Base-by-base conservation (phyloP, 1,140 invertebrate genomes). In the Lordiphosa collinella region DNA sequence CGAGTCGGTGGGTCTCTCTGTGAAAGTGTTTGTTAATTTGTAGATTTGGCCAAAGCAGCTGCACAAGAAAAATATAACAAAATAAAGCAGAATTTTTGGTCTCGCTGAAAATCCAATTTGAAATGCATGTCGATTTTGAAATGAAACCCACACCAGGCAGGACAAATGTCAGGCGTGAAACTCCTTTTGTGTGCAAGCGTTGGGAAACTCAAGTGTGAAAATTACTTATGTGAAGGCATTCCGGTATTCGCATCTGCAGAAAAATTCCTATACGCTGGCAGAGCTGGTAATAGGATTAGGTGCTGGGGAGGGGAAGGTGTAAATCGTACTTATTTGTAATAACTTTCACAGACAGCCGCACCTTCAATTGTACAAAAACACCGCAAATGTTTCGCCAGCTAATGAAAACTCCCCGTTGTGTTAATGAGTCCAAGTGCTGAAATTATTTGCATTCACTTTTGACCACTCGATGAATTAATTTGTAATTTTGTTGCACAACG, bases 371-470 rank as follows among this genome's bases (percentile, higher is more conserved):
- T 6, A 8, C 38, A 44, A 72, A 64, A 59, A 50, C 47, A 34
- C 16, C 43, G 41, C 48, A 70, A 66, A 36, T 64, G 73, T 62
- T 53, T 61, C 57, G 70, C 31, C 31, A 61, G 68, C 76, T 78
- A 79, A 79, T 78, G 74, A 79, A 78, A 71, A 57, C 66, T 67
- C 75, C 75, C 75, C 75, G 76, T 70, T 68, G 75, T 40, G 75
- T 63, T 82, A 80, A 80, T 80, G 75, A 80, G 66, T 82, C 71
- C 67, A 84, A 72, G 72, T 82, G 78, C 49, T 78, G 76, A 82
- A 78, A 76, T 58, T 57, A 84, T 84, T 82, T 84, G 66, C 76
- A 82, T 82, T 84, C 72, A 82, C 78, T 82, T 80, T 84, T 63
- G n/a, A 52, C 55, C 47, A 43, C 78, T 55, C 72, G 49, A 63